phyloP scores from a whole-genome alignment of 2,888 invertebrate genomes.

The Ischnus inquisitorius region DNA sequence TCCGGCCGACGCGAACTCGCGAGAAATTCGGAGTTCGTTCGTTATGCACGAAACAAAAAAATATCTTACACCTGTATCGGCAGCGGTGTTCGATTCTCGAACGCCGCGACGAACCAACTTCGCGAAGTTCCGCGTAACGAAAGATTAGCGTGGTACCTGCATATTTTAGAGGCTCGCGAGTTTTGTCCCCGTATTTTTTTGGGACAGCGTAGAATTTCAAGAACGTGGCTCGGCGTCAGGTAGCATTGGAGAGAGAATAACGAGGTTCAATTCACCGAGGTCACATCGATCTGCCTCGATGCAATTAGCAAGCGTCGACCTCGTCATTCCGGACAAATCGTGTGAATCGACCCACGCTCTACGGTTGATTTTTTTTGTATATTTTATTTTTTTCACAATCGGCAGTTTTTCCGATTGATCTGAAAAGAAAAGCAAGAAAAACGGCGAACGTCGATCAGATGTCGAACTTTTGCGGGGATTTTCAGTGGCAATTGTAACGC shows the following conservation, averaged over 20 bases:
- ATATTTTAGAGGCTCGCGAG: neutral
- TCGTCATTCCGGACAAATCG: conserved; percentile 31
- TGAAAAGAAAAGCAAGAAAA: neutral
- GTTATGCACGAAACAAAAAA: too few relatives aligned
- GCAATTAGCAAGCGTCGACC: conserved; percentile 47
- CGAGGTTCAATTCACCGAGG: conserved; percentile 43
- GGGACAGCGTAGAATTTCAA: conserved; percentile 17
- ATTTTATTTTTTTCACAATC: neutral
- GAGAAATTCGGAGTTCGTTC: neutral
- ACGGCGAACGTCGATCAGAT: neutral
- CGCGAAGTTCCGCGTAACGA: neutral
- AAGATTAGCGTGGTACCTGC: neutral
- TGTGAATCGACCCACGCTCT: conserved; percentile 26
- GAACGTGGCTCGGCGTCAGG: neutral
- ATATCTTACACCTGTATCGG: neutral
- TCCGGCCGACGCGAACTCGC: neutral
- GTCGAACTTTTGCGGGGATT: neutral
- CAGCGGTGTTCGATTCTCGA: neutral
- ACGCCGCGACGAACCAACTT: neutral
- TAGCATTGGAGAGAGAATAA: conserved; percentile 3
- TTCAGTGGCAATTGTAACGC: neutral
- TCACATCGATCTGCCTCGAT: conserved; percentile 45
- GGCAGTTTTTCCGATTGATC: conserved; percentile 2
- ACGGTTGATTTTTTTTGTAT: neutral
- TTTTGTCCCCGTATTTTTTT: conserved; percentile 49